Base-by-base conservation (phyloP, 2,888 invertebrate genomes). In the Leptopterna dolabrata region DNA sequence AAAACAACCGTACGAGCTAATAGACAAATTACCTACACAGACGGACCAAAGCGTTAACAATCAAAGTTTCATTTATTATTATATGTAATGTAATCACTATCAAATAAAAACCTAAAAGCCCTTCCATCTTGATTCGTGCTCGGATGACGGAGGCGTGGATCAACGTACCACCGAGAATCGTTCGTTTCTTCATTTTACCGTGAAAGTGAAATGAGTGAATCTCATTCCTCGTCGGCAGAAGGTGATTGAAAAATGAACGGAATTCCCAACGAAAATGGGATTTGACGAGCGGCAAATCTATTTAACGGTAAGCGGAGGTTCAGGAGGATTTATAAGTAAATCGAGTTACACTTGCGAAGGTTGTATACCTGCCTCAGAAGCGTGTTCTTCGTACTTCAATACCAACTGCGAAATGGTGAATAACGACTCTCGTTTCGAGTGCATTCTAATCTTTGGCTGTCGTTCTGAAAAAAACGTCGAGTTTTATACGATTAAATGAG, bases 241-340 rank as follows among this genome's bases (percentile, higher is more conserved):
- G 63, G 63, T 63, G 78, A 78, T 78, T 78, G 43, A 45, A 78
- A 78, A 78, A 78, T 78, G 78, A 45, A 78, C 41, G 43, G 4
- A 78, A 78, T 43, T 14, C 13, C 63, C 24, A 13, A 24, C 41
- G 41, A 78, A 41, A 45, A 78, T 45, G 78, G 78, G 78, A 45
- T 78, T 43, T 43, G 27, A 78, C 78, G 41, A 63, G 24, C 24
- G 78, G 41, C n/a, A 41, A 78, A 78, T 45, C 24, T 43, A 78
- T 41, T 78, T 78, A 78, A 45, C 13, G 78, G 78, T 73, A 36
- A 78, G 78, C 78, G 78, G 24, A 36, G 78, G 41, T 45, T 78
- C 27, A 24, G 78, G 19, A 45, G 45, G 78, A 78, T n/a, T n/a
- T n/a, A n/a, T 63, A 24, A 63, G 63, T 24, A 78, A 78, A 78